Base-by-base conservation (phyloP, 2,113 vertebrate species). In the Tupaia tana region DNA sequence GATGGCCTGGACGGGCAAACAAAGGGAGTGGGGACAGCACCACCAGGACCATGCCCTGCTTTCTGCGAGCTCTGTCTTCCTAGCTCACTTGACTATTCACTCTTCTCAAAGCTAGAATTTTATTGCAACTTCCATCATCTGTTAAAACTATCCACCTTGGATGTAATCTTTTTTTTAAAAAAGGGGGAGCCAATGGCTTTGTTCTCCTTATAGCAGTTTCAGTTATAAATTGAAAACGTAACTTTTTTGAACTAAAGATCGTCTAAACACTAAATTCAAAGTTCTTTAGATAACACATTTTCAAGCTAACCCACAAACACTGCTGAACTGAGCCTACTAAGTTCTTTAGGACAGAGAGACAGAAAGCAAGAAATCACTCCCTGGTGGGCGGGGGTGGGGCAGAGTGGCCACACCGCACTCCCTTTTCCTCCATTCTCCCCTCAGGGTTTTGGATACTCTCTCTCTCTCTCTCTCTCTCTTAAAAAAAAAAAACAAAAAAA, bases 261-360 rank as follows among this genome's bases (percentile, higher is more conserved):
- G 2, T 78, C 19, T 82, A 82, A 71, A 67, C 29, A 59, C 34
- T 31, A 81, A 89, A 75, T 25, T n/a, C 34, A 61, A 2, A 24
- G 14, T 85, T 89, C 31, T 88, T 84, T 63, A 69, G 31, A 64
- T 27, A 56, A 59, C 79, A 27, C 12, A 54, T 81, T 92, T 79
- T 56, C 63, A 1, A 75, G 8, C 2, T 66, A 34, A 67, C 20
- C 9, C 70, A 22, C 10, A 73, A 70, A 93, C 10, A 63, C 7
- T 80, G 43, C 43, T 43, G 43, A 43, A 43, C 43, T 43, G 43
- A 43, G 43, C 43, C 43, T 43, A 43, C 43, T 43, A 43, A 43
- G 43, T 43, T 43, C 43, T 90, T 66, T 25, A 70, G 20, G 29
- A 25, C 54, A 43, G 43, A 43, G 43, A 43, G 43, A 43, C 43